phyloP scores from a whole-genome alignment of 2,113 vertebrate genomes.

The Thamnophis sirtalis region DNA sequence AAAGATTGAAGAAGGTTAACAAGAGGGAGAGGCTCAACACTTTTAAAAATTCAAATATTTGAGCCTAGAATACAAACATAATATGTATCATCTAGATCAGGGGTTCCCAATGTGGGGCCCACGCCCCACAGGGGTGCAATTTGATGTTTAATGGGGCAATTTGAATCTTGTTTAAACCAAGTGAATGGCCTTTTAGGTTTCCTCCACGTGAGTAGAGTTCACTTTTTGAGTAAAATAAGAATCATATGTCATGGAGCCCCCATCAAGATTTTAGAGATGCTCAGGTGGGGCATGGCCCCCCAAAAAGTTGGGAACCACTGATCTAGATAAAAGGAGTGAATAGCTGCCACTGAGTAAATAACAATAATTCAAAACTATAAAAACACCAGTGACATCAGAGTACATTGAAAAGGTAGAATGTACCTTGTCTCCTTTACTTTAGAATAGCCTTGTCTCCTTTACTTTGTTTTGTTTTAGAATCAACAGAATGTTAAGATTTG shows the following conservation, averaged over 20 bases:
- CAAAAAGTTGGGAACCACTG: too few relatives aligned
- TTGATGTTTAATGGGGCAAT: too few relatives aligned
- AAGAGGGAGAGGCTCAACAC: background rate
- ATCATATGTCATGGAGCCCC: too few relatives aligned
- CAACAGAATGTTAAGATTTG: background rate
- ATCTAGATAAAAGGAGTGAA: background rate
- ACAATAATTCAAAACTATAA: background rate
- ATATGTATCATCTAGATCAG: background rate
- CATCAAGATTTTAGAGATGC: too few relatives aligned
- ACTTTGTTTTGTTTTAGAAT: background rate
- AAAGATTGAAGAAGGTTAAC: background rate
- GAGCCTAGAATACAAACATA: background rate
- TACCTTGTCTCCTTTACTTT: background rate
- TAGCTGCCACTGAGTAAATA: background rate
- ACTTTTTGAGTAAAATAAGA: too few relatives aligned
- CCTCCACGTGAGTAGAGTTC: too few relatives aligned
- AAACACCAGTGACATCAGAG: background rate
- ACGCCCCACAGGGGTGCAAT: too few relatives aligned
- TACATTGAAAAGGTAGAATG: background rate
- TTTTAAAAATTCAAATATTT: background rate
- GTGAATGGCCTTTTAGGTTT: too few relatives aligned
- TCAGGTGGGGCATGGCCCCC: too few relatives aligned
- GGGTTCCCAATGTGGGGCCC: too few relatives aligned
- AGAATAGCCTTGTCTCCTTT: background rate
- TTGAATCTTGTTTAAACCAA: too few relatives aligned